Conservation (phyloP, 1,140 invertebrate genomes). For the Delia radicum region DNA sequence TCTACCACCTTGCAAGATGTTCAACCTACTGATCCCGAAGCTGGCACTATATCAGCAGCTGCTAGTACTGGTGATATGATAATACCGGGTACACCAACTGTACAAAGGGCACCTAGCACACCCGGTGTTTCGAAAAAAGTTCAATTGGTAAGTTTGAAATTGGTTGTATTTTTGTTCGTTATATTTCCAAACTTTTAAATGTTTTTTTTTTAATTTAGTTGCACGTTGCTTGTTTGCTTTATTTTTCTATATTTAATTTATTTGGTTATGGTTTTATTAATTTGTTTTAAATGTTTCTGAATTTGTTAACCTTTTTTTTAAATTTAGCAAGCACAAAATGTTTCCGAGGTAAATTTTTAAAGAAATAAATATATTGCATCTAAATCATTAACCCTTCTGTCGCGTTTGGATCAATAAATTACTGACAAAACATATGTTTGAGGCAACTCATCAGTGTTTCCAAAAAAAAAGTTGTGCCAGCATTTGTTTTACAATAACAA, state of each 20-base stretch:
- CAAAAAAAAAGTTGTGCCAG: too few species aligned
- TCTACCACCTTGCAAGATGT: constrained; percentile 81
- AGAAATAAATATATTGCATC: too few species aligned
- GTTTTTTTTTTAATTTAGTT: background rate
- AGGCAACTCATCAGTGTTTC: too few species aligned
- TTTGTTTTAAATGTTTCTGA: background rate
- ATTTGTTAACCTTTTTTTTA: too few species aligned
- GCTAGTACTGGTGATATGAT: constrained; percentile 44
- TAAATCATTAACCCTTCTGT: too few species aligned
- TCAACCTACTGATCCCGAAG: constrained; percentile 61
- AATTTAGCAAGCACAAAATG: background rate
- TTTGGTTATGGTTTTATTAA: background rate
- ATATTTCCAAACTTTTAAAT: background rate
- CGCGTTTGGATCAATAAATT: too few species aligned
- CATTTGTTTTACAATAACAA: too few species aligned
- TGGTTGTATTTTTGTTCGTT: background rate
- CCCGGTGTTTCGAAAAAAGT: constrained; percentile 82
- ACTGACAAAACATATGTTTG: too few species aligned
- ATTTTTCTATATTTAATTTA: background rate
- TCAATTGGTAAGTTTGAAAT: constrained; percentile 83
- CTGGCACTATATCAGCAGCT: constrained; percentile 51
- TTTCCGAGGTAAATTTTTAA: background rate
- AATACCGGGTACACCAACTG: constrained; percentile 28
- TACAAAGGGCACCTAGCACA: constrained; percentile 66
- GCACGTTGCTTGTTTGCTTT: background rate